Evolutionary conservation across 2,113 vertebrate genomes (phyloP).

Genomic region (Callithrix jacchus): DNA sequence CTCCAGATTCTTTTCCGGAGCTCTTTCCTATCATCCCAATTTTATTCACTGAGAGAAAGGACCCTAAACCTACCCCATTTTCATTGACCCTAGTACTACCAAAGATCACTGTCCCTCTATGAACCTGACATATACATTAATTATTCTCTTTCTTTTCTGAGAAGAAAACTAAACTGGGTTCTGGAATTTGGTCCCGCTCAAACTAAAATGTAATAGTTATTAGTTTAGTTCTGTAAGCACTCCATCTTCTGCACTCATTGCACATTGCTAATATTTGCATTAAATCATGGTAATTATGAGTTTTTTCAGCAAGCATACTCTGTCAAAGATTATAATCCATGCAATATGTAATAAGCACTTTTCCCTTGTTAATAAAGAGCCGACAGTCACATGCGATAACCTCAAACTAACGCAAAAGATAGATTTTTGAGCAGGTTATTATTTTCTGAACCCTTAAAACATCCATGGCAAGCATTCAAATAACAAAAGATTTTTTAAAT

Average conservation of each 20-base stretch:
- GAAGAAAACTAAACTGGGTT: not conserved
- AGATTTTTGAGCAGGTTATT: not conserved
- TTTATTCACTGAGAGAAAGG: conserved; percentile 25
- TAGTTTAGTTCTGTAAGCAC: not conserved
- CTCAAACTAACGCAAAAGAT: conserved; percentile 2
- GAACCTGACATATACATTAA: not conserved
- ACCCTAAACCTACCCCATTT: not conserved
- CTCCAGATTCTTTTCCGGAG: not conserved
- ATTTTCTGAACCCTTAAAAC: conserved; percentile 12
- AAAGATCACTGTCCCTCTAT: not conserved
- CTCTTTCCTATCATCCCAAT: not conserved
- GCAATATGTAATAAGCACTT: conserved; percentile 40
- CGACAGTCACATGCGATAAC: conserved; percentile 26
- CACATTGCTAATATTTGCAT: conserved; percentile 16
- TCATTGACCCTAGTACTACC: not conserved
- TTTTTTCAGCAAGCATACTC: conserved; percentile 37
- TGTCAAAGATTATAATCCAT: conserved; percentile 32
- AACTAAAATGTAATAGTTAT: conserved; percentile 4
- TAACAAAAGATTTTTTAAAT: conserved; percentile 11
- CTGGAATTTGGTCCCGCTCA: not conserved
- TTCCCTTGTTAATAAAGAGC: conserved; percentile 29
- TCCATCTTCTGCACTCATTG: conserved; percentile 40
- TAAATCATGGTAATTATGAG: conserved; percentile 34
- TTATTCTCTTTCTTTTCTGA: not conserved
- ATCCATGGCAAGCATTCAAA: not conserved